These are phyloP conservation scores for Phallusia fumigata DNA, from an alignment of 23 tunicate species.

Conservation along the genomic window DNA sequence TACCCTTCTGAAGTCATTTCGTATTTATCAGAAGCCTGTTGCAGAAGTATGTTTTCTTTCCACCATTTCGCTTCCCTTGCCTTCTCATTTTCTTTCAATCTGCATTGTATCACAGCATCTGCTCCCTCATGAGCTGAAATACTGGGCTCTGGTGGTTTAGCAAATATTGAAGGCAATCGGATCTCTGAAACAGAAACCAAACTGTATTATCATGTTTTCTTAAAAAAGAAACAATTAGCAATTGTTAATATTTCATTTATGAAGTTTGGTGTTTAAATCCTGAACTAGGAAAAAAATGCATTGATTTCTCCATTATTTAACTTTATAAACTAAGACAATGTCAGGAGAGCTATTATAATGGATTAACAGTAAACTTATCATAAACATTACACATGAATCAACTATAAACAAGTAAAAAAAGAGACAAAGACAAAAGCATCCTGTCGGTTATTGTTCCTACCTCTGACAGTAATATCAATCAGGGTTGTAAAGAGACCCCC, in stretches of 20 bases:
- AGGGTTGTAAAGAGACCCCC: slow-evolving; percentile 42
- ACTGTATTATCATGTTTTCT: too few relatives aligned
- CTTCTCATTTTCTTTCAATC: slow-evolving; percentile 11
- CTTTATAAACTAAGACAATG: too few relatives aligned
- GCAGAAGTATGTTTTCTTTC: slow-evolving; percentile 19
- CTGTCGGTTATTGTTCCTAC: background rate
- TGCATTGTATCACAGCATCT: slow-evolving; percentile 39
- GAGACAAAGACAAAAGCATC: too few relatives aligned
- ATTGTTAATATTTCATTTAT: too few relatives aligned
- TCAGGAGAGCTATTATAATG: too few relatives aligned
- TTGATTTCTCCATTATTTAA: too few relatives aligned
- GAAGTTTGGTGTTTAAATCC: too few relatives aligned
- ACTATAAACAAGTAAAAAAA: too few relatives aligned
- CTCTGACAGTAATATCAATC: slow-evolving; percentile 29
- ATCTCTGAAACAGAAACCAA: background rate
- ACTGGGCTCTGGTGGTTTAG: slow-evolving; percentile 1
- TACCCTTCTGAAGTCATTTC: slow-evolving; percentile 42
- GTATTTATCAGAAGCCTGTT: slow-evolving; percentile 27
- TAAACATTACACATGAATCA: too few relatives aligned
- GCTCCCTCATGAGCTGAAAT: slow-evolving; percentile 44
- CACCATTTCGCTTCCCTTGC: slow-evolving; percentile 39
- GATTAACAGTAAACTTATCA: too few relatives aligned
- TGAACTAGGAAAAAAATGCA: too few relatives aligned
- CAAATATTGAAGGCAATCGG: background rate
- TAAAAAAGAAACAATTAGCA: too few relatives aligned